phyloP scores from a whole-genome alignment of 2,888 invertebrate species.

The Lasioglossum leucozonium region DNA sequence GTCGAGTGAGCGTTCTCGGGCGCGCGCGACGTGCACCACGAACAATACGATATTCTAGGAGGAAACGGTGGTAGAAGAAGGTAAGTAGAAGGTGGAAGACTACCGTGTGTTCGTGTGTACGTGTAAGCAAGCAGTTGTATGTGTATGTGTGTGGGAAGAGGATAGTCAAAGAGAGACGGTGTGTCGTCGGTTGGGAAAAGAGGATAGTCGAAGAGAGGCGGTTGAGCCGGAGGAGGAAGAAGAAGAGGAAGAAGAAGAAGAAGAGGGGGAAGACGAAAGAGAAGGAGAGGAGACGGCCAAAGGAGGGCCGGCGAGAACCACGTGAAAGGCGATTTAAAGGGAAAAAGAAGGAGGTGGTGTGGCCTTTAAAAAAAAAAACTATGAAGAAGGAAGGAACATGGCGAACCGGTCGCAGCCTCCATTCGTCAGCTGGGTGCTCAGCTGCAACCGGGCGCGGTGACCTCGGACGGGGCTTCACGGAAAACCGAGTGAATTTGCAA shows the following conservation, averaged over 20 bases:
- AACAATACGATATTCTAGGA: constrained; percentile 74
- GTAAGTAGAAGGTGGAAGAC: constrained; percentile 23
- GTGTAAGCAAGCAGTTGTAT: neutral
- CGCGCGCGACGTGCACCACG: constrained; percentile 59
- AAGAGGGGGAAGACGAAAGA: constrained; percentile 14
- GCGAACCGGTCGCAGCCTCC: constrained; percentile 75
- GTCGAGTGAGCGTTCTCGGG: constrained; percentile 65
- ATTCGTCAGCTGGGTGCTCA: constrained; percentile 83
- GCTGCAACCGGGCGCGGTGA: constrained; percentile 77
- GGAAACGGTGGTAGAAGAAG: constrained; percentile 54
- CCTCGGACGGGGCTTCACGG: constrained; percentile 75
- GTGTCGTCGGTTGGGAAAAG: neutral
- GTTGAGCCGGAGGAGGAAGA: too few relatives aligned
- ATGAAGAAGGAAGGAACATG: constrained; percentile 62
- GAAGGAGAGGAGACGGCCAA: constrained; percentile 38
- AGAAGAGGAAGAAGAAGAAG: constrained; percentile 8
- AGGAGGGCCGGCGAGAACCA: constrained; percentile 69
- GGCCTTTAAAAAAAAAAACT: constrained; percentile 65
- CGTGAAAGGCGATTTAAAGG: constrained; percentile 77
- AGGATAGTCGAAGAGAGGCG: neutral
- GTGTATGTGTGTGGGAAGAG: neutral
- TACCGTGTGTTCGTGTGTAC: neutral
- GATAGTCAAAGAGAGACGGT: constrained; percentile 5
- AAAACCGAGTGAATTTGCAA: constrained; percentile 71
- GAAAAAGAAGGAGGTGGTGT: constrained; percentile 61